Base-by-base conservation (phyloP, 2,113 vertebrate genomes). In the Camarhynchus parvulus region DNA sequence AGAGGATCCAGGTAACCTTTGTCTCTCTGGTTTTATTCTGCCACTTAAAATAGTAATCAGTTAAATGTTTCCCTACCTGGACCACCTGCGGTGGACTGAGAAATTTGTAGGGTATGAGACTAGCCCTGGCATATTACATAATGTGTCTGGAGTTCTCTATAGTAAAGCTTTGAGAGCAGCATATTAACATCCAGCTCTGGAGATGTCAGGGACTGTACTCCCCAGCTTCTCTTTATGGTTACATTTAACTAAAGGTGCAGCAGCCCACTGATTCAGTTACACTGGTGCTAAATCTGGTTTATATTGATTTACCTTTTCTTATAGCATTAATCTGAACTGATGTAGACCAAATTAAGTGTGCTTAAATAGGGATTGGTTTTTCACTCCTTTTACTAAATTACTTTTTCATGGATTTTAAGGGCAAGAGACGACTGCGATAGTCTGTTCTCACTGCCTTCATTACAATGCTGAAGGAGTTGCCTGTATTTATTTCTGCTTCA, bases 401-500 rank as follows among this genome's bases (percentile, higher is more conserved):
- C 53, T 92, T 96, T 96, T 94, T 83, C 86, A 92, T 95, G 92
- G 94, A 95, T 97, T 96, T 95, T 95, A 96, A 83, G 61, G 58
- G 66, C 44, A 79, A 91, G 87, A 92, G 81, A 92, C 77, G 73
- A 44, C 70, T 44, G 22, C 2, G 8, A 84, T 41, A 81, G 89
- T 89, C 83, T 89, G 15, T 67, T 89, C 69, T 89, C 49, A 64
- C n/a, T 89, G 73, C 49, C 87, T 91, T 83, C 89, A 81, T 92
- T 89, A 85, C 44, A 61, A 23, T 82, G 87, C 61, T 79, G 77
- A 75, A 89, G 37, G 73, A 91, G n/a, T 87, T 89, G 69, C 53
- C 74, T 76, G 49, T 46, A 69, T 92, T 95, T 94, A 95, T 94
- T 95, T 94, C 89, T 95, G 69, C 74, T 75, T 89, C 66, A 81